Conservation (phyloP, 2,888 invertebrate species). For the Mystacides longicornis region DNA sequence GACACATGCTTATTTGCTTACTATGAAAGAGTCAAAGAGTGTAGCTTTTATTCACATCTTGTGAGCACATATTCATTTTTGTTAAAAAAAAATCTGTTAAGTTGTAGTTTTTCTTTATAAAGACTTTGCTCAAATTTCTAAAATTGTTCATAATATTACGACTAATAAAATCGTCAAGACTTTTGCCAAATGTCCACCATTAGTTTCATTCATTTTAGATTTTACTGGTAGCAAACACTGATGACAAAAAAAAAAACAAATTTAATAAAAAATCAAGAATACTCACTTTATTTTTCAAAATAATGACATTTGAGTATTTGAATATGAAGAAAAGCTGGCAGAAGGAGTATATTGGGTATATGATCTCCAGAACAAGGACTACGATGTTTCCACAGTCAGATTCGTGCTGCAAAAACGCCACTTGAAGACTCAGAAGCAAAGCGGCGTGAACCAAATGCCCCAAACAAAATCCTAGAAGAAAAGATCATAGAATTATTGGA, state of each 20-base stretch:
- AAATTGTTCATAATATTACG: too few species aligned
- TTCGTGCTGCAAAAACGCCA: conserved; percentile 51
- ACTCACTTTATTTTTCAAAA: conserved; percentile 39
- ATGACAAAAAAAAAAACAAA: not conserved
- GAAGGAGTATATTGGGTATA: conserved; percentile 68
- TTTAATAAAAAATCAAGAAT: not conserved
- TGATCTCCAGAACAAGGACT: conserved; percentile 56
- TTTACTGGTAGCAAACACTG: too few species aligned
- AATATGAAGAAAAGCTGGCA: conserved; percentile 72
- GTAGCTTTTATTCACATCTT: too few species aligned
- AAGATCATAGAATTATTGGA: too few species aligned
- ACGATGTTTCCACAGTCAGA: conserved; percentile 54
- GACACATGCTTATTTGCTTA: too few species aligned
- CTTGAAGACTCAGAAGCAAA: conserved; percentile 60
- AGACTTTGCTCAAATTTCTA: too few species aligned
- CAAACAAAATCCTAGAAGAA: conserved; percentile 61
- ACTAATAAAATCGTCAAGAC: not conserved
- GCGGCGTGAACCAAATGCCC: conserved; percentile 71
- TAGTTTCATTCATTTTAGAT: too few species aligned
- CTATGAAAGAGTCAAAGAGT: too few species aligned
- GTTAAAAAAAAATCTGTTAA: too few species aligned
- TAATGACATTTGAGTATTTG: conserved; percentile 71
- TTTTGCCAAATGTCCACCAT: too few species aligned
- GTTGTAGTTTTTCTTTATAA: too few species aligned
- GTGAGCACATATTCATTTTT: too few species aligned